These are phyloP conservation scores for Dascyllus trimaculatus DNA, from an alignment of 2,113 vertebrate species.

Conservation along the genomic window DNA sequence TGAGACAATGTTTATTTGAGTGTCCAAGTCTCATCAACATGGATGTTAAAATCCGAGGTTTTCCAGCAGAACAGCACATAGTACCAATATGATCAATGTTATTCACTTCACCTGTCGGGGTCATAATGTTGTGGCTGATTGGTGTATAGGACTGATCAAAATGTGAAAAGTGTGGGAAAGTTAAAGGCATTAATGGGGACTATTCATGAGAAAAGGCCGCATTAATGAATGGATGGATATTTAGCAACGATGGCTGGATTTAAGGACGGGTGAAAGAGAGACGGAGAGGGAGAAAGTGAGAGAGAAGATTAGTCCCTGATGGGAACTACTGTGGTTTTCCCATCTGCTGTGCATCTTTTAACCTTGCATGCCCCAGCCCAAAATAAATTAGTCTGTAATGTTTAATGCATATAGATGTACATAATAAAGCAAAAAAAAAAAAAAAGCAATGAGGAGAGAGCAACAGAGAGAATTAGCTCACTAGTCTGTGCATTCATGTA, in stretches of 20 bases:
- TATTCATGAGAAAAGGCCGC: not conserved
- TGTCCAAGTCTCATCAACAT: too few relatives aligned
- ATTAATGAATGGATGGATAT: constrained; percentile 5
- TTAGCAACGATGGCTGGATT: constrained; percentile 20
- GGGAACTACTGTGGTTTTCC: constrained; percentile 60
- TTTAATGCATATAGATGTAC: constrained; percentile 48
- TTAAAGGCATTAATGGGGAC: not conserved
- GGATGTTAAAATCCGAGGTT: too few relatives aligned
- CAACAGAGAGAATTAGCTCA: not conserved
- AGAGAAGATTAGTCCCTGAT: constrained; percentile 50
- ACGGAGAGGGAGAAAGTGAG: not conserved
- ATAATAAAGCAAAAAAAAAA: constrained; percentile 9
- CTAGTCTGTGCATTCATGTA: constrained; percentile 20
- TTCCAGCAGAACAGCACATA: too few relatives aligned
- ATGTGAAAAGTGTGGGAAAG: not conserved
- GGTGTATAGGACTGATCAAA: not conserved
- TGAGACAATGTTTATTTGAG: too few relatives aligned
- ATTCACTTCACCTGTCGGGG: too few relatives aligned
- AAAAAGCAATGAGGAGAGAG: not conserved
- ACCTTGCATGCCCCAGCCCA: constrained; percentile 54
- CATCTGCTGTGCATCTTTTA: constrained; percentile 69
- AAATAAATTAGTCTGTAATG: constrained; percentile 52
- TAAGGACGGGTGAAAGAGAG: constrained; percentile 22
- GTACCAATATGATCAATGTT: too few relatives aligned
- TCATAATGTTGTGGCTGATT: too few relatives aligned